Conservation (phyloP, 2,113 vertebrate genomes). For the Polypterus bichir region DNA sequence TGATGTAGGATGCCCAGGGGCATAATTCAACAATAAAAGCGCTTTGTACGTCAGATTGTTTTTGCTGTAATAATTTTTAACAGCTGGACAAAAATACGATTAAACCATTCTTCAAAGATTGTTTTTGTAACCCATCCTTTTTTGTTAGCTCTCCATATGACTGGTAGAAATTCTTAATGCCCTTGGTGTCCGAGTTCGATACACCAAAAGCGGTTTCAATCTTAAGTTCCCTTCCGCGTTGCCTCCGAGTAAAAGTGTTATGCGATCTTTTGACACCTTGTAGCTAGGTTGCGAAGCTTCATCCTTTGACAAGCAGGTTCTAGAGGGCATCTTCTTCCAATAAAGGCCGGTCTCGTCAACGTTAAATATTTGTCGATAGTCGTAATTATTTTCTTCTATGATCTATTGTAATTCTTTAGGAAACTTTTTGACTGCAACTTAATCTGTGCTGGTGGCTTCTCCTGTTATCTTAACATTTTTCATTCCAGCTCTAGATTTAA, state of each 20-base stretch:
- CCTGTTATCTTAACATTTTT: constrained; percentile 1
- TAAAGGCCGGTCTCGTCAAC: constrained; percentile 9
- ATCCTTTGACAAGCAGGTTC: constrained; percentile 4
- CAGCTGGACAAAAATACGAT: too few relatives aligned
- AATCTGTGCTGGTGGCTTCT: constrained; percentile 1
- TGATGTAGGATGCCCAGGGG: too few relatives aligned
- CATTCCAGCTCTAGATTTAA: neutral
- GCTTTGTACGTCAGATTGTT: too few relatives aligned
- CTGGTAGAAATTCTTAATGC: too few relatives aligned
- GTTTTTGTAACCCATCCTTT: too few relatives aligned
- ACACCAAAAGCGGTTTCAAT: constrained; percentile 12
- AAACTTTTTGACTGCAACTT: constrained; percentile 2
- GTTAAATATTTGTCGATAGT: constrained; percentile 14
- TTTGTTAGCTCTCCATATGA: too few relatives aligned
- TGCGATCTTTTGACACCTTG: constrained; percentile 12
- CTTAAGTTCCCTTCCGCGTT: constrained; percentile 14
- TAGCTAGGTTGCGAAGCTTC: constrained; percentile 4
- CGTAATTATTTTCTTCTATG: constrained; percentile 2
- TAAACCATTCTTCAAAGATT: too few relatives aligned
- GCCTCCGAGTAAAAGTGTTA: constrained; percentile 11
- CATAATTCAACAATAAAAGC: too few relatives aligned
- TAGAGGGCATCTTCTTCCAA: constrained; percentile 3
- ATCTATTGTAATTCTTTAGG: constrained; percentile 1
- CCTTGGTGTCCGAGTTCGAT: too few relatives aligned
- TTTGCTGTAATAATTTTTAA: too few relatives aligned